Evolutionary conservation across 2,888 invertebrate species (phyloP).

Genomic region (Ichneumon xanthorius): DNA sequence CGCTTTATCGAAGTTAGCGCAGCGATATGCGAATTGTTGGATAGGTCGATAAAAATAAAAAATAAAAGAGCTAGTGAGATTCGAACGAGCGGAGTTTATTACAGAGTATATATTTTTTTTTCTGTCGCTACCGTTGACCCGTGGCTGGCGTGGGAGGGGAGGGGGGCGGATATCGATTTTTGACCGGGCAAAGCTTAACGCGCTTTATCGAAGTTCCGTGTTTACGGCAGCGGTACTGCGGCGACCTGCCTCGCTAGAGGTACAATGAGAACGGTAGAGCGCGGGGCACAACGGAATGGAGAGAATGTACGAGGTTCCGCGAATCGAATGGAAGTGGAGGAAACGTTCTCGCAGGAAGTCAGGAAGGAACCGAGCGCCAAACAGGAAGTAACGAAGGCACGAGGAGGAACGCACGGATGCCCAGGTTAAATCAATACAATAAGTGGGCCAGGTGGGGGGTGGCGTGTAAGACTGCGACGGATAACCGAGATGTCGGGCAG

Average conservation of each 20-base stretch:
- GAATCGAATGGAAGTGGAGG: not conserved
- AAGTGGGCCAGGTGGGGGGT: conserved; percentile 81
- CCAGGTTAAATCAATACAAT: conserved; percentile 84
- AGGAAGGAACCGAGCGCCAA: conserved; percentile 66
- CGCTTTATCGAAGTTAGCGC: not conserved
- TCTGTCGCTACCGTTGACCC: conserved; percentile 55
- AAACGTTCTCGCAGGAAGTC: conserved; percentile 40
- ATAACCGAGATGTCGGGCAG: conserved; percentile 40
- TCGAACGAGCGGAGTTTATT: not conserved
- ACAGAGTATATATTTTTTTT: conserved; percentile 27
- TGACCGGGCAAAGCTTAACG: conserved; percentile 27
- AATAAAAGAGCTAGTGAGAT: not conserved
- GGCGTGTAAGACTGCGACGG: conserved; percentile 78
- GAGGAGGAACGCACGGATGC: conserved; percentile 63
- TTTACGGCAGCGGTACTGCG: not conserved
- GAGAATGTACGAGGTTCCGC: not conserved
- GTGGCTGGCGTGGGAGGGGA: not conserved
- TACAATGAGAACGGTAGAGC: not conserved
- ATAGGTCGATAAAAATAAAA: not conserved
- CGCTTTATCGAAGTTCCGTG: conserved; percentile 24
- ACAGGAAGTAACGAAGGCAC: conserved; percentile 64
- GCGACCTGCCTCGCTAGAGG: not conserved
- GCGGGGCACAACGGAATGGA: not conserved
- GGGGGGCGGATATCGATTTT: conserved; percentile 55
- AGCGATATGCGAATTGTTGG: not conserved